phyloP scores from a whole-genome alignment of 1,140 invertebrate genomes.

The Drosophila tropicalis region DNA sequence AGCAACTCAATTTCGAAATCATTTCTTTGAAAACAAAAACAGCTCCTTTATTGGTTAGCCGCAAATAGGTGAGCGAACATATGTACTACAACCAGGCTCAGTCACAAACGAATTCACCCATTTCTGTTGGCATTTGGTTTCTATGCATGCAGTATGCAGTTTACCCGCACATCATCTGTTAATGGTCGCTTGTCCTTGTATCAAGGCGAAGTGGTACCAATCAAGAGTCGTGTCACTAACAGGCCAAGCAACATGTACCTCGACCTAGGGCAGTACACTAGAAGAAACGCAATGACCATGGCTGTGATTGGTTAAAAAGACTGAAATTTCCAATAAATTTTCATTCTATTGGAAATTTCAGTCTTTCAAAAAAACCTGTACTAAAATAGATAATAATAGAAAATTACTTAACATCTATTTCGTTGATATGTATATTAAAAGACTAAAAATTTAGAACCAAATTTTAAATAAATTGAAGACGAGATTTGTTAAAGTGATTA shows the following conservation, averaged over 20 bases:
- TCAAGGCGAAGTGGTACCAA: constrained; percentile 32
- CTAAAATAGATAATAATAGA: no score
- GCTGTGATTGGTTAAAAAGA: no score
- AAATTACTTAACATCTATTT: no score
- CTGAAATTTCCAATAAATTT: no score
- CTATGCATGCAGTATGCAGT: not conserved
- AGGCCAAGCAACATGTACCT: constrained; percentile 42
- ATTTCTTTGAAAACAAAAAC: not conserved
- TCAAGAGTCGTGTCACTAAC: constrained; percentile 64
- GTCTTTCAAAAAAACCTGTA: no score
- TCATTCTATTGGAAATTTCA: no score
- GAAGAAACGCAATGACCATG: constrained; percentile 7
- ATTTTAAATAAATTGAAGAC: no score
- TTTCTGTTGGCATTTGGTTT: constrained; percentile 11
- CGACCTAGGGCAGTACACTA: constrained; percentile 41
- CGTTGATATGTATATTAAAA: no score
- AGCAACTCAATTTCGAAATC: no score
- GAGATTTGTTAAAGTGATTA: no score
- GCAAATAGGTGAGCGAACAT: not conserved
- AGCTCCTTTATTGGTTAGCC: no score
- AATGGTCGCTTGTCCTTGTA: constrained; percentile 34
- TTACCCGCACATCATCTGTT: constrained; percentile 44
- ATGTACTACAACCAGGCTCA: constrained; percentile 7
- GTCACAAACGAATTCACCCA: constrained; percentile 16
- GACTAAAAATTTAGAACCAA: no score